Percentiles rank a stretch among this genome's conserved stretches.
Conservation (phyloP, 2,113 vertebrate species). For the Boleophthalmus pectinirostris region DNA sequence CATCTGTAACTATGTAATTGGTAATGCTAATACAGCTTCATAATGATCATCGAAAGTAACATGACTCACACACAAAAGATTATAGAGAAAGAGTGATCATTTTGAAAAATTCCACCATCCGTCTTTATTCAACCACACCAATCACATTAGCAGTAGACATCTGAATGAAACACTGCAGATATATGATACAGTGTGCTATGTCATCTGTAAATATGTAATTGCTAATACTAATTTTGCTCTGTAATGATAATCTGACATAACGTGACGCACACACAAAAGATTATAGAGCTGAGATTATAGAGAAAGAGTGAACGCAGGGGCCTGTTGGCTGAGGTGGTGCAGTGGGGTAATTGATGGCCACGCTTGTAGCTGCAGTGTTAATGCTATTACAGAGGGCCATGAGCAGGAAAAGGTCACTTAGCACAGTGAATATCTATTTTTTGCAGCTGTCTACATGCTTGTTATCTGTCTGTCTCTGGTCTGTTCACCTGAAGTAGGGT, state of each 20-base stretch:
- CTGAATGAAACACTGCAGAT: too few species aligned
- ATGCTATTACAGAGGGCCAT: slow-evolving; percentile 62
- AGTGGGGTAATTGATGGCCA: slow-evolving; percentile 62
- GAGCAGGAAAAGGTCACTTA: slow-evolving; percentile 66
- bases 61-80: neutral
- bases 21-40: slow-evolving; percentile 6
- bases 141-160: too few species aligned
- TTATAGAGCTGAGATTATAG: neutral
- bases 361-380: slow-evolving; percentile 55
- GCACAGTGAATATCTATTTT: slow-evolving; percentile 51
- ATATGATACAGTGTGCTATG: too few species aligned
- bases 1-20: neutral
- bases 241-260: slow-evolving; percentile 3
- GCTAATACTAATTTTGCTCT: slow-evolving; percentile 7
- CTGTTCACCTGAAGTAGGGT: slow-evolving; percentile 12
- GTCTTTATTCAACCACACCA: too few species aligned
- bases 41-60: slow-evolving; percentile 5
- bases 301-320: slow-evolving; percentile 9
- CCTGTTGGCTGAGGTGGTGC: slow-evolving; percentile 50
- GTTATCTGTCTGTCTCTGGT: slow-evolving; percentile 8
- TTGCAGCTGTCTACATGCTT: slow-evolving; percentile 24
- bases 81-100: too few species aligned
- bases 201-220: neutral
- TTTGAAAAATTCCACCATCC: too few species aligned
- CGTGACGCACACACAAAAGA: neutral